Base-by-base conservation (phyloP, 2,888 invertebrate genomes). In the Lithosia quadra region DNA sequence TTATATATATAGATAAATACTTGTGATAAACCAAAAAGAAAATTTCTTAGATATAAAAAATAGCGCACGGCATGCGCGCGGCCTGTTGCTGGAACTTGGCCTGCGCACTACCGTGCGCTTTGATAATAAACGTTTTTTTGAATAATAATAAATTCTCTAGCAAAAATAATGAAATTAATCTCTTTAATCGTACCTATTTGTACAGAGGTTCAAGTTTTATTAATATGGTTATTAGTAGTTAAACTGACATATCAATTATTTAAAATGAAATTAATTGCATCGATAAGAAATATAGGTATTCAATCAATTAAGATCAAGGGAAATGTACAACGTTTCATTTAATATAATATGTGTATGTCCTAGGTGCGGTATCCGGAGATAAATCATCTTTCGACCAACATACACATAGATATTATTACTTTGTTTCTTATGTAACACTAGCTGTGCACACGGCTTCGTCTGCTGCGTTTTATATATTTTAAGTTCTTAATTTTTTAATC, bases 231-330 rank as follows among this genome's bases (percentile, higher is more conserved):
- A 28, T 34, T 33, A 49, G 28, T 65, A 65, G 68, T 71, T 69
- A 78, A 74, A 74, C 67, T 64, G 49, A 63, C 9, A 61, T 73
- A 63, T 72, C 15, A 57, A 68, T 68, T 65, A 71, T 72, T 80
- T 62, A 55, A 22, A 67, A 69, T 36, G 69, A 75, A 49, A 65
- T 56, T 68, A 22, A 67, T 70, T 65, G 71, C 71, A 79, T 73
- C 69, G 67, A 76, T 34, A 76, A 77, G 77, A 79, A 69, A 68
- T 77, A 80, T 79, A 59, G 68, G 63, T 77, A 66, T 58, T 65
- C 69, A 72, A 43, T 71, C 75, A 71, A 80, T 77, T 80, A 73
- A 77, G 79, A 79, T 76, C 79, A 80, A 80, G 81, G 81, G 70
- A 80, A 79, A 73, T 74, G 56, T 75, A 61, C 71, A 74, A 75